Conservation (phyloP, 2,888 invertebrate genomes). For the Dryobotodes eremita region DNA sequence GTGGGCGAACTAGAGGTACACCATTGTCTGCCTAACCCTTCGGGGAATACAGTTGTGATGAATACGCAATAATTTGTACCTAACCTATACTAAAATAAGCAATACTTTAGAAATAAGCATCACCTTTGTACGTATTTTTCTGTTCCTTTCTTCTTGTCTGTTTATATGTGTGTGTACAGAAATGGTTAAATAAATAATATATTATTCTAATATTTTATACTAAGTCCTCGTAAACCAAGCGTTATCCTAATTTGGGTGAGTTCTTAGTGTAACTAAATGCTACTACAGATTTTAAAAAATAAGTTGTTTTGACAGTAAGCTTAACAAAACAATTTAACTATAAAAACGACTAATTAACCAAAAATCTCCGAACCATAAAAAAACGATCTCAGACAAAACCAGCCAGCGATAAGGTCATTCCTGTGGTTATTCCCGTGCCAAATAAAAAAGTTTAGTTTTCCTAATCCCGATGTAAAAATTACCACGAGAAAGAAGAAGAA, state of each 20-base stretch:
- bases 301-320: not conserved
- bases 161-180: too few relatives aligned
- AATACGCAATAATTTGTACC: not conserved
- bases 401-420: slow-evolving; percentile 45
- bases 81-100: not conserved
- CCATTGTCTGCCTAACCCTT: too few relatives aligned
- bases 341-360: slow-evolving; percentile 31
- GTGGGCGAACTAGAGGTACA: too few relatives aligned
- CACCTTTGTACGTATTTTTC: too few relatives aligned
- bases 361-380: too few relatives aligned
- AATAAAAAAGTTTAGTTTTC: slow-evolving; percentile 28
- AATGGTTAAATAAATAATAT: too few relatives aligned
- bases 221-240: not conserved
- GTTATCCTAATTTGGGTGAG: not conserved
- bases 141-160: too few relatives aligned
- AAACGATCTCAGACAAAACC: slow-evolving; percentile 27
- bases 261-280: not conserved
- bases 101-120: too few relatives aligned
- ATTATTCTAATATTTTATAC: not conserved
- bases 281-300: too few relatives aligned
- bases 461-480: slow-evolving; percentile 30
- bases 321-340: slow-evolving; percentile 16
- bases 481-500: slow-evolving; percentile 31
- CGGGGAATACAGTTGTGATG: too few relatives aligned
- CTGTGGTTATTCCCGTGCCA: slow-evolving; percentile 1